phyloP scores from a whole-genome alignment of 2,113 vertebrate species.

The Hippocampus barbouri region DNA sequence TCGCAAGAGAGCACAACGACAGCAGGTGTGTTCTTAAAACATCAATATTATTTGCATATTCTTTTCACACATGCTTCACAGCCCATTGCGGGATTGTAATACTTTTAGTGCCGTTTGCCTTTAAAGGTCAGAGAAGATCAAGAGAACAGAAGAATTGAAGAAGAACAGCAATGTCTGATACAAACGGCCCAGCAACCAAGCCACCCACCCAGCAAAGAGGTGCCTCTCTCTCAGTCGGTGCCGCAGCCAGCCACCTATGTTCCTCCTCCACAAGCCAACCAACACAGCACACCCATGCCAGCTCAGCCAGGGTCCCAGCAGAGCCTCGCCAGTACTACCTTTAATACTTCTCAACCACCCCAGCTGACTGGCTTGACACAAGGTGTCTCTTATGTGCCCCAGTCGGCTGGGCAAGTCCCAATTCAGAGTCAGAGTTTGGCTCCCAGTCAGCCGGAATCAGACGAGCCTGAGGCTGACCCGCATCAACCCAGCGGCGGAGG shows the following conservation, averaged over 20 bases:
- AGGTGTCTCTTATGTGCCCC: conserved; percentile 39
- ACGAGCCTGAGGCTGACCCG: conserved; percentile 86
- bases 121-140: conserved; percentile 82
- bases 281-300: conserved; percentile 50
- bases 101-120: conserved; percentile 1
- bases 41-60: background rate
- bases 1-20: conserved; percentile 90
- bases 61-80: background rate
- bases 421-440: conserved; percentile 46
- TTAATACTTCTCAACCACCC: conserved; percentile 47
- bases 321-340: conserved; percentile 49
- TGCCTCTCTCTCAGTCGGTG: conserved; percentile 37
- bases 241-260: conserved; percentile 39
- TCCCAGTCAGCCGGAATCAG: conserved; percentile 69
- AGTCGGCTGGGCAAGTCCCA: conserved; percentile 41
- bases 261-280: conserved; percentile 51
- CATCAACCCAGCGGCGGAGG: conserved; percentile 78
- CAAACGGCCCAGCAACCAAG: conserved; percentile 50
- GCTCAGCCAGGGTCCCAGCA: conserved; percentile 52
- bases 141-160: conserved; percentile 86
- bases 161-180: conserved; percentile 59
- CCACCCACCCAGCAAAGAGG: conserved; percentile 58
- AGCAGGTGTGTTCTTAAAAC: conserved; percentile 67
- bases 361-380: conserved; percentile 38
- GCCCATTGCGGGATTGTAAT: background rate